These are phyloP conservation scores for Thamnophis elegans DNA, from an alignment of 2,797 vertebrate species.

Conservation along the genomic window DNA sequence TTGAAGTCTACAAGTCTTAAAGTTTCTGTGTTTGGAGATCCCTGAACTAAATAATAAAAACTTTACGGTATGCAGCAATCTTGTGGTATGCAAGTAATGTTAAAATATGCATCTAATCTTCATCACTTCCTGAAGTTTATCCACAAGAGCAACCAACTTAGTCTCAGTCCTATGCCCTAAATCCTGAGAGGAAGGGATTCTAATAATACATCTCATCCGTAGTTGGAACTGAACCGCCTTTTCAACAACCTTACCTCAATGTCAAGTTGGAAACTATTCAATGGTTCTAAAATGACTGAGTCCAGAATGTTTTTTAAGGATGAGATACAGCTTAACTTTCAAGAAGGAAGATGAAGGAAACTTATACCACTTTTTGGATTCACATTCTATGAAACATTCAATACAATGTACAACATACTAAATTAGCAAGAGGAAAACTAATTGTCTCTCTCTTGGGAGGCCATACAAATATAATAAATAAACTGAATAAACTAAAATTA, in stretches of 20 bases:
- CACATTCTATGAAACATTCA: neutral
- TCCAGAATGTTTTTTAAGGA: neutral
- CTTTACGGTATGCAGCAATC: neutral
- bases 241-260: neutral
- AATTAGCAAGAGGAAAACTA: neutral
- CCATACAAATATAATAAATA: neutral
- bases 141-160: neutral
- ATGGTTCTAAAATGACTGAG: neutral
- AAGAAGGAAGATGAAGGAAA: neutral
- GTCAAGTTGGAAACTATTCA: neutral
- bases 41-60: neutral
- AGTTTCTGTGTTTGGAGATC: too few species aligned
- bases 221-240: neutral
- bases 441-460: neutral
- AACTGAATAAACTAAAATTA: neutral
- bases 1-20: too few species aligned
- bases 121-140: neutral
- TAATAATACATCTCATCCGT: neutral
- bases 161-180: neutral
- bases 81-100: neutral
- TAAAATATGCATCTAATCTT: neutral
- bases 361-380: neutral
- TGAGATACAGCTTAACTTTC: neutral
- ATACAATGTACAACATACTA: neutral
- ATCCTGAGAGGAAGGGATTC: neutral